phyloP scores from a whole-genome alignment of 2,113 vertebrate species.

The Petromus typicus region DNA sequence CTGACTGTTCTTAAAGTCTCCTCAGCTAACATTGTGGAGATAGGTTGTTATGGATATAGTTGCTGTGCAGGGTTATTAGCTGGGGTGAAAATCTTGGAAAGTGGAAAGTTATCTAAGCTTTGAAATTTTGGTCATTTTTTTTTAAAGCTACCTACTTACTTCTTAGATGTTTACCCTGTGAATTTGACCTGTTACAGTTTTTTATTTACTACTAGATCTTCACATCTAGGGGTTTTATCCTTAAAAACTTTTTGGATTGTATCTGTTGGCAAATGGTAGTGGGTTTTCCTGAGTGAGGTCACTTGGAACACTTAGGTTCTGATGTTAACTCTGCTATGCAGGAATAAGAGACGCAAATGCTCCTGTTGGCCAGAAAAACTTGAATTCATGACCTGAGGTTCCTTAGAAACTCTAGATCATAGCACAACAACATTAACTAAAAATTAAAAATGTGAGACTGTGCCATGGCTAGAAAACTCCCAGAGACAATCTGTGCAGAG shows the following conservation, averaged over 20 bases:
- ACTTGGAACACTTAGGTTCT: conserved; percentile 19
- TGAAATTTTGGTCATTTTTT: conserved; percentile 37
- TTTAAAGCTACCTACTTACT: conserved; percentile 50
- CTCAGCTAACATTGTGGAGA: conserved; percentile 51
- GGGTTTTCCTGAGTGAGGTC: conserved; percentile 35
- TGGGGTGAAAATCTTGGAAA: conserved; percentile 9
- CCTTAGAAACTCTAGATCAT: background rate
- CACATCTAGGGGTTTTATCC: background rate
- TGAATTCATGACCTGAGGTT: background rate
- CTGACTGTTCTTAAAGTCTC: conserved; percentile 70
- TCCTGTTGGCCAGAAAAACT: background rate
- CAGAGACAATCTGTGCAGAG: background rate
- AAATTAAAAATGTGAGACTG: conserved; percentile 35
- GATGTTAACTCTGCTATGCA: background rate
- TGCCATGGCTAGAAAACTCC: background rate
- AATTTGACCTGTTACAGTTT: background rate
- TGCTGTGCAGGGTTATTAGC: conserved; percentile 38
- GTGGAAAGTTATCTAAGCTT: background rate
- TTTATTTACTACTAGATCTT: conserved; percentile 19
- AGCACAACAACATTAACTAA: background rate
- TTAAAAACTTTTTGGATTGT: background rate
- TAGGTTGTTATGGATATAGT: conserved; percentile 45
- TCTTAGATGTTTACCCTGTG: background rate
- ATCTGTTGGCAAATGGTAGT: background rate
- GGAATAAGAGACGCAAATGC: background rate